Evolutionary conservation across 2,888 invertebrate species (phyloP).

Genomic region (Steromphala cineraria): DNA sequence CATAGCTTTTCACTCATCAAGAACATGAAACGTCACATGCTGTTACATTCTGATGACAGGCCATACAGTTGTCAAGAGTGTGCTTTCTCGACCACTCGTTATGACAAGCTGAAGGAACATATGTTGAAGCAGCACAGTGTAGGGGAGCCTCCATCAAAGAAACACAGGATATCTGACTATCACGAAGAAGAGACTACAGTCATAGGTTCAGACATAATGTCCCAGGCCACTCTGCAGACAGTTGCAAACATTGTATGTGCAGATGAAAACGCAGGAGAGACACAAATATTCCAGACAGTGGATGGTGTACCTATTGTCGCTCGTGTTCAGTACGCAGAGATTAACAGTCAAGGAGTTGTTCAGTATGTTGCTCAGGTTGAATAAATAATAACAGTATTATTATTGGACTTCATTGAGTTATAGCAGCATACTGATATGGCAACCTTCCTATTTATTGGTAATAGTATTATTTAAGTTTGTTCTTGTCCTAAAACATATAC

Average conservation of each 20-base stretch:
- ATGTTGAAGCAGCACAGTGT: conserved; percentile 72
- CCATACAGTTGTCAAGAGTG: conserved; percentile 75
- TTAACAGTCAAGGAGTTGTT: conserved; percentile 5
- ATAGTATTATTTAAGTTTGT: too few relatives aligned
- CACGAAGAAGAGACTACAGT: not conserved
- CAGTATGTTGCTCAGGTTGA: conserved; percentile 24
- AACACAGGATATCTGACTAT: conserved; percentile 45
- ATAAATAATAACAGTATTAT: not conserved
- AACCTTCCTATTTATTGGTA: too few relatives aligned
- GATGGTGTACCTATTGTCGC: conserved; percentile 32
- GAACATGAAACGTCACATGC: conserved; percentile 77
- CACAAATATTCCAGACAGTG: conserved; percentile 31
- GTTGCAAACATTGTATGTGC: conserved; percentile 35
- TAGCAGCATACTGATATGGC: too few relatives aligned
- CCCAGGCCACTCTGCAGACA: conserved; percentile 37
- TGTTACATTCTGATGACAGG: conserved; percentile 67
- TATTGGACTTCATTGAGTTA: too few relatives aligned
- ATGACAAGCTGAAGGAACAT: conserved; percentile 79
- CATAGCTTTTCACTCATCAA: conserved; percentile 79
- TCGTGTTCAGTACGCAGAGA: conserved; percentile 31
- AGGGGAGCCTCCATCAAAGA: conserved; percentile 62
- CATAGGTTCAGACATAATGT: conserved; percentile 21
- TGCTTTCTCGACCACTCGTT: conserved; percentile 77
- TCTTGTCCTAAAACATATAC: too few relatives aligned
- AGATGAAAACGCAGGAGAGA: conserved; percentile 25